Evolutionary conservation across 2,113 vertebrate species (phyloP).

Genomic region (Gymnogyps californianus): DNA sequence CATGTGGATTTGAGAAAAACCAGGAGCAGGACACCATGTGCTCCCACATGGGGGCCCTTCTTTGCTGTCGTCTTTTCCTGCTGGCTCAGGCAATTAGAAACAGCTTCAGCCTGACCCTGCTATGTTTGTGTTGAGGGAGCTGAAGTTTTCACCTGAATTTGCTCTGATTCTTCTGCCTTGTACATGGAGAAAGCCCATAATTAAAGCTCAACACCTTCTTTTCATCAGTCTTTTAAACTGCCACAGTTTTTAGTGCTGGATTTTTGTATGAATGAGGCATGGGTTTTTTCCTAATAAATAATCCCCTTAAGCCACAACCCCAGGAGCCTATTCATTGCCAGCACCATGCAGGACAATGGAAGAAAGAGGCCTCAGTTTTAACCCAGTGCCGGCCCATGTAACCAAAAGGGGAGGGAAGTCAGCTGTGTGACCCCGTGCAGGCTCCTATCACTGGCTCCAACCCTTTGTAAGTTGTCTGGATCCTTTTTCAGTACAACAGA

Average conservation of each 20-base stretch:
- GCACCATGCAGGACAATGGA: slow-evolving; percentile 12
- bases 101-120: background rate
- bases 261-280: background rate
- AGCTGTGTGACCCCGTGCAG: background rate
- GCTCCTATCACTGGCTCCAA: background rate
- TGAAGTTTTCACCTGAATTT: background rate
- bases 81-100: background rate
- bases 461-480: background rate
- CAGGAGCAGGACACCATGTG: background rate
- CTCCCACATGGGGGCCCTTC: background rate
- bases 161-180: background rate
- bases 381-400: background rate
- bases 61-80: background rate
- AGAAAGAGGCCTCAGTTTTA: slow-evolving; percentile 11
- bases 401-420: background rate
- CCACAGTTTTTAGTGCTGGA: background rate
- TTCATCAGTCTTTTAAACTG: background rate
- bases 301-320: background rate
- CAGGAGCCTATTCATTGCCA: slow-evolving; percentile 9
- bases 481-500: background rate
- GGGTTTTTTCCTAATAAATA: background rate
- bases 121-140: background rate
- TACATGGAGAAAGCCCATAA: background rate
- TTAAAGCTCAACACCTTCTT: background rate
- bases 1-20: background rate